phyloP scores from a whole-genome alignment of 2,113 vertebrate genomes.

The Shinisaurus crocodilurus region DNA sequence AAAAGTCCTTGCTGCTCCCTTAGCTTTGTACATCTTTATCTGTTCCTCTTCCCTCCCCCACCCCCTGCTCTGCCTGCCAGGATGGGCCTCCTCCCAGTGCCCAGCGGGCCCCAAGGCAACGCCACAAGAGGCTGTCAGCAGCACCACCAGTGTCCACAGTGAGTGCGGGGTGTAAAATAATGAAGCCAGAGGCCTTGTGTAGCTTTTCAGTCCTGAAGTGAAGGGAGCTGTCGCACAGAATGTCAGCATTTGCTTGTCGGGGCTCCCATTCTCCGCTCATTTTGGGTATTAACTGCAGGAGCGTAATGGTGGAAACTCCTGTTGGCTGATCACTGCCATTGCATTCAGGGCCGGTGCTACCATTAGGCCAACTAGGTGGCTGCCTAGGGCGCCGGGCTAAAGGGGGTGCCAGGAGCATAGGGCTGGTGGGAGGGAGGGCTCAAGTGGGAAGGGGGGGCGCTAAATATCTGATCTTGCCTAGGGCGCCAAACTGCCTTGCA shows the following conservation, averaged over 20 bases:
- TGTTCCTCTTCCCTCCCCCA: background rate
- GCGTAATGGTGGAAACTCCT: background rate
- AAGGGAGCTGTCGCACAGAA: background rate
- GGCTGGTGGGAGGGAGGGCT: no score
- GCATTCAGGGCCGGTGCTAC: no score
- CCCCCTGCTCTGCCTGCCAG: background rate
- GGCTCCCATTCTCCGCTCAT: background rate
- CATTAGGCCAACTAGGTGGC: no score
- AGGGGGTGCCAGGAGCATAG: no score
- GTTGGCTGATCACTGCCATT: background rate
- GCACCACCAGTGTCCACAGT: background rate
- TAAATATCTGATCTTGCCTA: no score
- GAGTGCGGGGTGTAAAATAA: slow-evolving; percentile 8
- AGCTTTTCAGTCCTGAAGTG: background rate
- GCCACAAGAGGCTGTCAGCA: background rate
- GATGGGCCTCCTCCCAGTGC: background rate
- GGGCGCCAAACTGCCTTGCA: no score
- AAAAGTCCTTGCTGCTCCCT: background rate
- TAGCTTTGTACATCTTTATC: background rate
- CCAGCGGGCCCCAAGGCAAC: background rate
- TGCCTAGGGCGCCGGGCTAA: no score
- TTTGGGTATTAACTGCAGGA: background rate
- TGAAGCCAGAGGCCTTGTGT: background rate
- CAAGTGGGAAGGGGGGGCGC: no score
- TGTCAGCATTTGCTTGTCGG: background rate